Conservation (phyloP, 2,888 invertebrate genomes). For the Molorchus minor region DNA sequence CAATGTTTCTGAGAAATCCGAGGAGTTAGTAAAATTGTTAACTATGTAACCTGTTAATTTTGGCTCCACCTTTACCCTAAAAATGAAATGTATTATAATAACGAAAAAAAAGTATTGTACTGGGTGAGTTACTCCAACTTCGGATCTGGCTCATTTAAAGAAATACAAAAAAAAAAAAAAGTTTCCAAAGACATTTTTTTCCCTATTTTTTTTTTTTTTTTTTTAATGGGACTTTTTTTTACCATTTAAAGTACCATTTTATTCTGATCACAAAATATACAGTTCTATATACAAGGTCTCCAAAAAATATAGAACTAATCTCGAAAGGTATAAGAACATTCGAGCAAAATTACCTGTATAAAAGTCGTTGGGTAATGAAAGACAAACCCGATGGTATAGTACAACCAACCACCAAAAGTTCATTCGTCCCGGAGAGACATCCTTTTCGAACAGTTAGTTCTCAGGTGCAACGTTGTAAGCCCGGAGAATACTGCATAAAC, state of each 20-base stretch:
- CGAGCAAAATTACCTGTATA: no score
- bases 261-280: background rate
- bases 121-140: background rate
- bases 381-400: no score
- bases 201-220: background rate
- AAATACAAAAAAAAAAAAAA: background rate
- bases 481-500: no score
- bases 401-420: no score
- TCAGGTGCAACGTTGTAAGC: no score
- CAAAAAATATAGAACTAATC: no score
- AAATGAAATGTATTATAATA: slow-evolving; percentile 23
- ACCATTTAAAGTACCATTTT: background rate
- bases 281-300: no score
- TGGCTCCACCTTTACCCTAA: slow-evolving; percentile 45
- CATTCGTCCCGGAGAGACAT: no score
- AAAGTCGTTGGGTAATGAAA: no score
- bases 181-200: background rate
- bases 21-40: slow-evolving; percentile 36
- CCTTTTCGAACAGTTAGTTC: no score
- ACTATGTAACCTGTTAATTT: slow-evolving; percentile 24
- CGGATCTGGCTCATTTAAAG: background rate
- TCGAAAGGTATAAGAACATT: no score
- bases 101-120: no score
- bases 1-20: slow-evolving; percentile 24
- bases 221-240: background rate